Evolutionary conservation across 1,140 invertebrate genomes (phyloP), one percentile per base, ranked within the genome.

Genomic region (Ips nitidus): DNA sequence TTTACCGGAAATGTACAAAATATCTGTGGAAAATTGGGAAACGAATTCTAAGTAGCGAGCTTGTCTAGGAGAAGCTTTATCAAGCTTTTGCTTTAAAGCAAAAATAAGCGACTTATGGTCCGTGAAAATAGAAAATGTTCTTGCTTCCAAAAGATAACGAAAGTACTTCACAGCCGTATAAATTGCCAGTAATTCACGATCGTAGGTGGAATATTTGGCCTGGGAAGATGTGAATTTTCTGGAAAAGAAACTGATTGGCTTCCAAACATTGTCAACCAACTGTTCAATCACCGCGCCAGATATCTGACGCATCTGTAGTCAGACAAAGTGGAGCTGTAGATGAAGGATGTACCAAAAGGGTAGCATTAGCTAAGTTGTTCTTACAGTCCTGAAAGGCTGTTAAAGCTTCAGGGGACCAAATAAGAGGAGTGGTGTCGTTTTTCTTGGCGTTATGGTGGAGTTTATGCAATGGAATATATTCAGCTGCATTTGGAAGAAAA

Each of bases 151-250:
- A 45, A 76, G 41, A 50, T 76, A 71, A 8, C 61, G 37, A 68
- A 81, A 80, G 55, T 79, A 57, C 50, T 65, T 72, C 37, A 82
- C 62, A 0, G 78, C 74, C 7, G 64, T 7, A 71, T 83, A 85
- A 37, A 83, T 80, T 1, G 81, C 83, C 3, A 84, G 60, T 1
- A 85, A 70, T 73, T 86, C 83, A 3, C 80, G 63, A 66, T 83
- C 82, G 73, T 81, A 84, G 2, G 80, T 75, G 6, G 74, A 75
- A 52, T 82, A 82, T 40, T 79, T 78, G 36, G 65, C 47, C 72
- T 84, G 73, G 1, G 76, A 58, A 4, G 4, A n/a, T 5, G 4
- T 47, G 45, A 47, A 47, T n/a, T n/a, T 47, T n/a, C n/a, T 47
- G 45, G 45, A 47, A 47, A 47, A 47, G 45, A 47, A 47, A 47